Base-by-base conservation (phyloP, 1,140 invertebrate genomes). In the Orius insidiosus region DNA sequence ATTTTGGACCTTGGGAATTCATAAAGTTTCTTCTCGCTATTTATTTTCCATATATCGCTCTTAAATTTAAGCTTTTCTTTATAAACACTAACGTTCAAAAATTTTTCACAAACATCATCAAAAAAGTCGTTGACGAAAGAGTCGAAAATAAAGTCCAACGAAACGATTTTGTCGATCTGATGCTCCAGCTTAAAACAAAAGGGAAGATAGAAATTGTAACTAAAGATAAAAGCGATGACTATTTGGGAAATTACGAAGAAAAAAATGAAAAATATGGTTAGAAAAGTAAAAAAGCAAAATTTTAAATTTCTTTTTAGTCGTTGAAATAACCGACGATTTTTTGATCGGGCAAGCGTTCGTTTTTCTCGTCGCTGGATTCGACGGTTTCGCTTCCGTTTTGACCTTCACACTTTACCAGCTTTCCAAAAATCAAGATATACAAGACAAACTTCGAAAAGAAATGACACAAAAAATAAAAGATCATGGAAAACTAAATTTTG, bases 261-360 rank as follows among this genome's bases (percentile, higher is more conserved):
- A 18, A 40, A 10, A 40, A 40, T 18, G 38, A 40, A 40, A 40
- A 18, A 40, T 13, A 15, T 40, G 38, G 38, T 40, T 2, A 15
- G 38, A 3, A 15, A 10, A 11, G 35, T 36, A 5, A 36, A 5
- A 4, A 9, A 13, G n/a, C 9, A 33, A 33, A 7, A 8, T 11
- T 36, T 36, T 36, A 9, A 13, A 4, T 5, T 13, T 36, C 35
- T 13, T 40, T 24, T 24, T 7, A 24, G 38, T 40, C 15, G 38
- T 18, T 15, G 38, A 40, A 40, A 40, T 40, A 2, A 40, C 38
- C 9, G 38, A 40, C 6, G 38, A 13, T 18, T 18, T 40, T 10
- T 15, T 40, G 9, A 10, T 40, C 11, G 9, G 11, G 9, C 13
- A 40, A 10, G 38, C 38, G 2, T 40, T 40, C 38, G 13, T 40